Percentiles rank a stretch among this genome's conserved stretches.
phyloP scores from a whole-genome alignment of 2,888 invertebrate genomes.

The Melitaea athalia region DNA sequence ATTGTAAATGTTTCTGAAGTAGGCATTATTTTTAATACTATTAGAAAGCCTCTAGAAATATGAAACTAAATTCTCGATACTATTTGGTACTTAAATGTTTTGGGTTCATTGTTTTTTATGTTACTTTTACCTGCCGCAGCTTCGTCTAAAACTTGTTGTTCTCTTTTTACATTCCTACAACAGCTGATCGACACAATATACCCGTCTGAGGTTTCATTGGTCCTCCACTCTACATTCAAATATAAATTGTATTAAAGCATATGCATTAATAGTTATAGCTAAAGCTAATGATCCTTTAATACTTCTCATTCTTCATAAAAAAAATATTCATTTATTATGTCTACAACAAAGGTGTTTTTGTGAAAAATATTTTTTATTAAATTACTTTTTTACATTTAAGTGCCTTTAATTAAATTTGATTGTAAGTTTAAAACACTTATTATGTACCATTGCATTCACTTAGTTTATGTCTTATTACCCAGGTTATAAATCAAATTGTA shows the following conservation, averaged over 20 bases:
- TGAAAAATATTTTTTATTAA: conserved; percentile 25
- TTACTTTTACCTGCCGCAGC: conserved; percentile 60
- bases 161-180: conserved; percentile 70
- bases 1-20: no score
- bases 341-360: neutral
- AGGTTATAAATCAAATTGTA: conserved; percentile 28
- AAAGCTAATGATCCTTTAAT: neutral
- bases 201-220: conserved; percentile 54
- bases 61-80: no score
- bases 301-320: no score
- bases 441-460: conserved; percentile 32
- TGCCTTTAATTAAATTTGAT: conserved; percentile 25
- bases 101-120: conserved; percentile 13
- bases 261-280: conserved; percentile 21
- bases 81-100: neutral
- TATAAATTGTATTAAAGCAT: conserved; percentile 39
- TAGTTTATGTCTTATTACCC: conserved; percentile 20
- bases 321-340: no score
- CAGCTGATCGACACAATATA: conserved; percentile 73
- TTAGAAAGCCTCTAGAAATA: no score
- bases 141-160: conserved; percentile 57
- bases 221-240: conserved; percentile 47
- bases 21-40: no score
- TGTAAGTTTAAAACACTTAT: conserved; percentile 29
- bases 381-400: conserved; percentile 19